Base-by-base conservation (phyloP, 2,888 invertebrate genomes). In the Leptinotarsa rubiginosa region DNA sequence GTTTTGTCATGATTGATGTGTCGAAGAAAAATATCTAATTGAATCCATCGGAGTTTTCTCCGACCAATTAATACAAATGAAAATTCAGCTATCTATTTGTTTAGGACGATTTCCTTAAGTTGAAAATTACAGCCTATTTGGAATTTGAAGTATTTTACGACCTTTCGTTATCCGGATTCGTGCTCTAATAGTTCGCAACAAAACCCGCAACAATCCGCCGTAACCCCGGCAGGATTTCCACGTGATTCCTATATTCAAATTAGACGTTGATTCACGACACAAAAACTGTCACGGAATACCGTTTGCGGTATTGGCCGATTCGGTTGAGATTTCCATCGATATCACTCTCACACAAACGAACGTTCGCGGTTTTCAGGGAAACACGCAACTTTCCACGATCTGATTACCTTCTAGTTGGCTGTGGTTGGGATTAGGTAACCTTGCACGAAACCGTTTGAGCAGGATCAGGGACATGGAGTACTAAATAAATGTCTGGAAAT, bases 191-290 rank as follows among this genome's bases (percentile, higher is more conserved):
- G 62, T 62, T 25, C 16, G n/a, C 25, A 62, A 31, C 31, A 25
- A 62, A 62, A 62, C 41, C 31, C 31, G 25, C 31, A 62, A 62
- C 62, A 25, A 41, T 62, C 31, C 31, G 31, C 62, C 62, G 41
- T 12, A 41, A 62, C 67, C 62, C 18, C 65, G 62, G 67, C 56
- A 72, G 72, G 59, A 72, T 62, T 67, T 72, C 41, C 18, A 59
- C 59, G 56, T 72, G 67, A 72, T 72, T 72, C 62, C 67, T 41
- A 67, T 72, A 72, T 72, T 67, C 41, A 72, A 72, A 67, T 72
- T 59, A 72, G 67, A 49, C 67, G 67, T 72, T 66, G 52, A 52
- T 56, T 65, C 49, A 54, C 31, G 70, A 64, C 69, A 62, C 12
- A 62, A 62, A 62, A 62, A 62, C 62, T 62, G 62, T 62, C 62